Evolutionary conservation across 2,113 vertebrate species (phyloP).

Genomic region (Ciconia maguari): DNA sequence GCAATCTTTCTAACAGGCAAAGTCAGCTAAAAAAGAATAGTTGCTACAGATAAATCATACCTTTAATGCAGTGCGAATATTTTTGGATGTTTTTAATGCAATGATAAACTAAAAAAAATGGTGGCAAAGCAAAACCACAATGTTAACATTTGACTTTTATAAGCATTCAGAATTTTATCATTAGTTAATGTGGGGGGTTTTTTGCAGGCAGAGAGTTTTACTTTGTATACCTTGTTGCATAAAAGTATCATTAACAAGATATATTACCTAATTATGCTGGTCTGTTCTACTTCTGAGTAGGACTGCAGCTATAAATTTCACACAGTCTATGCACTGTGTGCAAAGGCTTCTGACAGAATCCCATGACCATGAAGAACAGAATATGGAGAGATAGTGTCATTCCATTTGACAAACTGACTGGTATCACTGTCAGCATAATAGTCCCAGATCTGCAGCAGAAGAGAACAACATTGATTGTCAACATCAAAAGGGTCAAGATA

Average conservation of each 20-base stretch:
- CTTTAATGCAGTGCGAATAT: neutral
- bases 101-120: neutral
- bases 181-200: neutral
- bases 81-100: neutral
- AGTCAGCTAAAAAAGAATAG: neutral
- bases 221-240: slow-evolving; percentile 11
- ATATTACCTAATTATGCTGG: neutral
- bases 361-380: slow-evolving; percentile 18
- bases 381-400: slow-evolving; percentile 23
- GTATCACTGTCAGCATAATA: slow-evolving; percentile 39
- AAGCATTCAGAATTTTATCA: neutral
- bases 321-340: neutral
- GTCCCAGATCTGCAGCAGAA: slow-evolving; percentile 42
- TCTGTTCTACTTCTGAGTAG: neutral
- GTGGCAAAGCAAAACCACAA: neutral
- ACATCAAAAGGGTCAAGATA: slow-evolving; percentile 51
- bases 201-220: neutral
- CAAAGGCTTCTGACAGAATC: slow-evolving; percentile 36
- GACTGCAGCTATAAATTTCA: neutral
- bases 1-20: neutral
- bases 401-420: slow-evolving; percentile 56
- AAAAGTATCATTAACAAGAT: slow-evolving; percentile 9
- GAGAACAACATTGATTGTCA: slow-evolving; percentile 50
- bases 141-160: neutral
- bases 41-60: neutral